A percentile compares a stretch with the other conserved stretches of the same genome.
phyloP scores from a whole-genome alignment of 2,888 invertebrate species.

The Thysanoteuthis rhombus region DNA sequence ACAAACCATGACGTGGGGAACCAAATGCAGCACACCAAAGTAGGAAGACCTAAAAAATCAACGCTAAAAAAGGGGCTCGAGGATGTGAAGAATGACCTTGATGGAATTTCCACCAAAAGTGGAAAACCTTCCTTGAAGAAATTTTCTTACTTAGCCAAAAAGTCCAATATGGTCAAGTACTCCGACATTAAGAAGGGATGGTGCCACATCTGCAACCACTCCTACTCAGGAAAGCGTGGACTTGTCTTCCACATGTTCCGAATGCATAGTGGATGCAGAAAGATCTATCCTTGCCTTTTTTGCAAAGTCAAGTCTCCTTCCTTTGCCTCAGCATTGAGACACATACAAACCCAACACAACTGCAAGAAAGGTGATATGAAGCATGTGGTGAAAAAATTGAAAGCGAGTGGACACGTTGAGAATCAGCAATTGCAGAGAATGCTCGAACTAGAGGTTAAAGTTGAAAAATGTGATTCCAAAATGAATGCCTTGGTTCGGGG shows the following conservation, averaged over 20 bases:
- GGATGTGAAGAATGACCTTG: neutral
- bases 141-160: neutral
- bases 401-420: neutral
- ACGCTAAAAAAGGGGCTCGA: neutral
- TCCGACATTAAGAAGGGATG: neutral
- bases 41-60: neutral
- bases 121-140: neutral
- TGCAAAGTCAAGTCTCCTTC: constrained; percentile 68
- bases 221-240: neutral
- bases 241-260: constrained; percentile 80
- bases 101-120: neutral
- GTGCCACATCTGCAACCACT: neutral
- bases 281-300: constrained; percentile 81
- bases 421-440: neutral
- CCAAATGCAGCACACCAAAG: neutral
- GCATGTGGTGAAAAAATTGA: neutral
- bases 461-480: neutral
- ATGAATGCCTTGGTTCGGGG: neutral
- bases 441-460: neutral
- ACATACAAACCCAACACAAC: neutral
- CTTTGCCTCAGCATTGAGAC: neutral
- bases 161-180: neutral
- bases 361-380: neutral
- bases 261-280: constrained; percentile 77
- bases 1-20: neutral